phyloP scores from a whole-genome alignment of 1,140 invertebrate genomes.

The Drosophila santomea region DNA sequence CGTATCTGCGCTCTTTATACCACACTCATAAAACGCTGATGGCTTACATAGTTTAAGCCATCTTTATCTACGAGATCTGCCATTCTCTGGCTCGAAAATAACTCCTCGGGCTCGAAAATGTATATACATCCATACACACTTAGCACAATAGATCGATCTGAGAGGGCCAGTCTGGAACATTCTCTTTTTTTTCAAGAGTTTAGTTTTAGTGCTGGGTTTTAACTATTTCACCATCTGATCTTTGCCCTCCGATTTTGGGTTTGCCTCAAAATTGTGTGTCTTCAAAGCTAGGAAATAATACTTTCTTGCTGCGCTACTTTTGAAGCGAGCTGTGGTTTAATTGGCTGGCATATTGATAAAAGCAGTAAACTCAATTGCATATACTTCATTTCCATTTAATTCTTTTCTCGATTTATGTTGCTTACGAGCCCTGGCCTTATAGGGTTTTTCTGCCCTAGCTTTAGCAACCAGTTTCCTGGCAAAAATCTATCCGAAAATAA shows the following conservation, averaged over 20 bases:
- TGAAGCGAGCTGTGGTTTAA: too few species aligned
- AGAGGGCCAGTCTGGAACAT: conserved; percentile 11
- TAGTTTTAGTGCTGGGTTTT: background rate
- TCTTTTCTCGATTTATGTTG: background rate
- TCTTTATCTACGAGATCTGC: conserved; percentile 37
- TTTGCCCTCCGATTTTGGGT: background rate
- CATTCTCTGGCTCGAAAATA: conserved; percentile 26
- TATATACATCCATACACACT: background rate
- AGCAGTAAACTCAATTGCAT: too few species aligned
- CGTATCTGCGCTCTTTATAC: conserved; percentile 11
- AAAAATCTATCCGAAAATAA: conserved; percentile 15
- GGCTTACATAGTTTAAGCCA: conserved; percentile 35
- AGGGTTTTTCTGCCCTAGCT: conserved; percentile 7
- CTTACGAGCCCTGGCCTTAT: background rate
- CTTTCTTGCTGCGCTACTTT: too few species aligned
- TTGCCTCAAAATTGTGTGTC: background rate
- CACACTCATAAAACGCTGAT: conserved; percentile 31
- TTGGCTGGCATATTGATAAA: too few species aligned
- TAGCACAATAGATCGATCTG: conserved; percentile 23
- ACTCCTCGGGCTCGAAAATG: conserved; percentile 9
- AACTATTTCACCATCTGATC: conserved; percentile 1
- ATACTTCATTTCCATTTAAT: too few species aligned
- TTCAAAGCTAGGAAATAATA: too few species aligned
- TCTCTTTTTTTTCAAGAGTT: conserved; percentile 25
- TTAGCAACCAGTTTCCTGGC: conserved; percentile 30